Evolutionary conservation across 2,113 vertebrate species (phyloP).

Genomic region (Calidris pugnax): DNA sequence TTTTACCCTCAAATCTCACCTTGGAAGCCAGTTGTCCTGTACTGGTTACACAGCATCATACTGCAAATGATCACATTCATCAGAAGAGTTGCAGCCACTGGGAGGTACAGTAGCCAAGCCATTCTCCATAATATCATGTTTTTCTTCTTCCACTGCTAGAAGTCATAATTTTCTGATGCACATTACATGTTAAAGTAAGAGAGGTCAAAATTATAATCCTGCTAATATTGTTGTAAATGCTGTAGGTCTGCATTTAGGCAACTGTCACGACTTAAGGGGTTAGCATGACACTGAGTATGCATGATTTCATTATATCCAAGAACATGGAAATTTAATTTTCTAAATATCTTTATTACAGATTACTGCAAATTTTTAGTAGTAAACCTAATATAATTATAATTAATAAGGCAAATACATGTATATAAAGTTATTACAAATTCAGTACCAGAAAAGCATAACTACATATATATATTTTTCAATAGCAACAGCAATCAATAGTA

Average conservation of each 20-base stretch:
- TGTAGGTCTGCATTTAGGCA: background rate
- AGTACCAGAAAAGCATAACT: background rate
- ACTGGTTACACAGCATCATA: background rate
- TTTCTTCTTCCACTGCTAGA: background rate
- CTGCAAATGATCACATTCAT: background rate
- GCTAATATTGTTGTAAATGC: background rate
- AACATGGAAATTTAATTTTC: background rate
- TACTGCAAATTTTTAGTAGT: background rate
- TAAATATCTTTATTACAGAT: background rate
- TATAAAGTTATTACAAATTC: background rate
- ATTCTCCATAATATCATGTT: background rate
- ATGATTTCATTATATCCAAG: background rate
- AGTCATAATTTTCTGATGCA: background rate
- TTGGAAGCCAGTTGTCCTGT: background rate
- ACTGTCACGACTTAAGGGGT: accelerated
- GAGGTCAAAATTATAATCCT: background rate
- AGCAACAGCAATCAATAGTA: background rate
- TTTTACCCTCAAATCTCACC: background rate
- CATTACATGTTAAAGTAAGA: background rate
- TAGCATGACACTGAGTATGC: background rate
- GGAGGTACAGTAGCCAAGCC: background rate
- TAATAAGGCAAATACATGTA: background rate
- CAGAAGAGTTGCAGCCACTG: background rate
- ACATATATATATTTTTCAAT: background rate
- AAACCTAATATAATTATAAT: background rate